Evolutionary conservation across 2,888 invertebrate species (phyloP).

Genomic region (Spatulosminthurus flaviceps): DNA sequence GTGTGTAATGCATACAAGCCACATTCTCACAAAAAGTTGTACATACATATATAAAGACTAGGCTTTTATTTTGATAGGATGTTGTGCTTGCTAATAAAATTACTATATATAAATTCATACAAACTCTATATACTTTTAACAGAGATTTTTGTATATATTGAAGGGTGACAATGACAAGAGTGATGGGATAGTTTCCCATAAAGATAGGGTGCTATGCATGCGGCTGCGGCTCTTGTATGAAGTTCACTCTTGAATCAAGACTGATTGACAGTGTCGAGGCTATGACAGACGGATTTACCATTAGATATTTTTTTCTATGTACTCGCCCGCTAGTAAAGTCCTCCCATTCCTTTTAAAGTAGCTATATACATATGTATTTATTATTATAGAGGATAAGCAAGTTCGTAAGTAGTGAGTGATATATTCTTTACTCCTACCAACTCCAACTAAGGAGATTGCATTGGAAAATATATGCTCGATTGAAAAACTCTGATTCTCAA

Average conservation of each 20-base stretch:
- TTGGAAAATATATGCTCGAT: conserved; percentile 21
- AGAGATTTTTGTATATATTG: too few relatives aligned
- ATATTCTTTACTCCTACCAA: too few relatives aligned
- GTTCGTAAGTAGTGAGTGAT: not conserved
- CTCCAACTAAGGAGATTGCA: conserved; percentile 25
- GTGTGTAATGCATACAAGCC: too few relatives aligned
- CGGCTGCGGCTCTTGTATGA: not conserved
- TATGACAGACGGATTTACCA: conserved; percentile 6
- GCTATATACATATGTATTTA: not conserved
- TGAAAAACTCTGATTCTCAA: conserved; percentile 26
- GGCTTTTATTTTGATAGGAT: too few relatives aligned
- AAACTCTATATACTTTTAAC: too few relatives aligned
- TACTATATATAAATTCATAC: too few relatives aligned
- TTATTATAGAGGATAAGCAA: not conserved
- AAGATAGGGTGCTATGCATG: too few relatives aligned
- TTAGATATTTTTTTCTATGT: not conserved
- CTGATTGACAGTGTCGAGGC: conserved; percentile 16
- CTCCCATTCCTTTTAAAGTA: not conserved
- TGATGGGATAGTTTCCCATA: not conserved
- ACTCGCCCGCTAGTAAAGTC: not conserved
- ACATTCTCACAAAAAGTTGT: too few relatives aligned
- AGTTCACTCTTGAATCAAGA: conserved; percentile 13
- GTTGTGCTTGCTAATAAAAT: too few relatives aligned
- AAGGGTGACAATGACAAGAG: not conserved
- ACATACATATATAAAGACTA: too few relatives aligned